These are phyloP conservation scores for Dryobotodes eremita DNA, from an alignment of 2,888 invertebrate species.

Conservation along the genomic window DNA sequence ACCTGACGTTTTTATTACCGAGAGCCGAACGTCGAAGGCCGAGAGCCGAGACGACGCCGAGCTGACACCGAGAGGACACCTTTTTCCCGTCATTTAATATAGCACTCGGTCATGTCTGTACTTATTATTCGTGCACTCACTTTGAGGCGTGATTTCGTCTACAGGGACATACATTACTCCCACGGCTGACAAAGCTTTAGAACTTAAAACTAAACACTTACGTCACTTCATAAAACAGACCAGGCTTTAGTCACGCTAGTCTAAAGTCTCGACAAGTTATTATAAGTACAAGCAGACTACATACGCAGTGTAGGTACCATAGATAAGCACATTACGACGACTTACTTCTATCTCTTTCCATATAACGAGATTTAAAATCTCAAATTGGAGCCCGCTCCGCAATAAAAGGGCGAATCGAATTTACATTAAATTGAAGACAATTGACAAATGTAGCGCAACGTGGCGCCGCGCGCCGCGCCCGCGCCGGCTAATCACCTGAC, in stretches of 20 bases:
- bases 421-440: conserved; percentile 58
- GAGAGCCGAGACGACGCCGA: conserved; percentile 17
- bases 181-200: too few relatives aligned
- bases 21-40: conserved; percentile 6
- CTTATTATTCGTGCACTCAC: conserved; percentile 9
- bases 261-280: background rate
- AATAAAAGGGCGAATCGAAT: conserved; percentile 42
- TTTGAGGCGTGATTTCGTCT: background rate
- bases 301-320: background rate
- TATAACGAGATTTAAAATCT: conserved; percentile 32
- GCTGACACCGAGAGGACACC: conserved; percentile 2
- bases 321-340: background rate
- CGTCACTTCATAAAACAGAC: conserved; percentile 1
- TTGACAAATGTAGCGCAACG: conserved; percentile 50
- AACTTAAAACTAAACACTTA: background rate
- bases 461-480: conserved; percentile 3
- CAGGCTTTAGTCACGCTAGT: background rate
- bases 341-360: conserved; percentile 8
- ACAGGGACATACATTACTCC: background rate
- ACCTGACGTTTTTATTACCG: conserved; percentile 57
- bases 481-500: conserved; percentile 43
- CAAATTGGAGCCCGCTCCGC: conserved; percentile 29
- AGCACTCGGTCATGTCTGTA: conserved; percentile 3
- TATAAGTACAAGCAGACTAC: background rate
- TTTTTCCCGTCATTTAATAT: conserved; percentile 23